phyloP scores from a whole-genome alignment of 2,113 vertebrate species.

The Anhinga anhinga region DNA sequence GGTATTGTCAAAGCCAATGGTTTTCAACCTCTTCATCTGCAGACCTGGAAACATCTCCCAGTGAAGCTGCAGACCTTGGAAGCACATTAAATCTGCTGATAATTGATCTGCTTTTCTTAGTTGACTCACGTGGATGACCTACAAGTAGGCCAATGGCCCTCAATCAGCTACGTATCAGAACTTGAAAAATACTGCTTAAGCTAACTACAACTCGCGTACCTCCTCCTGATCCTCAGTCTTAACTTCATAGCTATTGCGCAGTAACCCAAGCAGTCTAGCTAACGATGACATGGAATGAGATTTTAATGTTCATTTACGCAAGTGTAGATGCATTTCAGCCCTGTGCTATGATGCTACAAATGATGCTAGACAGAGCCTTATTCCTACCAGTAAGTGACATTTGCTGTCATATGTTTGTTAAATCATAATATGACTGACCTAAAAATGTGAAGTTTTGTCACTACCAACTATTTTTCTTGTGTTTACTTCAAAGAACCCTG shows the following conservation, averaged over 20 bases:
- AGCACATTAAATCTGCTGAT: background rate
- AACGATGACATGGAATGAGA: background rate
- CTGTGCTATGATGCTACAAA: background rate
- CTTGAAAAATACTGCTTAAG: background rate
- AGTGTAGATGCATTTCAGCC: background rate
- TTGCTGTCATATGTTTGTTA: background rate
- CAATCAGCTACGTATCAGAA: background rate
- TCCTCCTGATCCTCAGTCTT: background rate
- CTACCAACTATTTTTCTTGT: background rate
- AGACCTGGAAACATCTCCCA: constrained; percentile 1
- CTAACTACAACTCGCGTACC: background rate
- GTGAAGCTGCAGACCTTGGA: background rate
- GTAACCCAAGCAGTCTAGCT: background rate
- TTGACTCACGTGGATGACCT: background rate
- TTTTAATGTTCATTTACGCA: background rate
- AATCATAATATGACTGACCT: background rate
- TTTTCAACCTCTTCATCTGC: constrained; percentile 5
- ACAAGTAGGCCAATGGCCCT: background rate
- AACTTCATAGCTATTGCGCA: background rate
- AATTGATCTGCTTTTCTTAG: background rate
- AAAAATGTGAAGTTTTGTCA: background rate
- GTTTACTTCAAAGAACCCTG: background rate
- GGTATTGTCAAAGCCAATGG: background rate
- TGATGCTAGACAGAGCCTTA: background rate
- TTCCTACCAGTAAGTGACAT: background rate